Base-by-base conservation (phyloP, 23 tunicate species). In the Phallusia fumigata region DNA sequence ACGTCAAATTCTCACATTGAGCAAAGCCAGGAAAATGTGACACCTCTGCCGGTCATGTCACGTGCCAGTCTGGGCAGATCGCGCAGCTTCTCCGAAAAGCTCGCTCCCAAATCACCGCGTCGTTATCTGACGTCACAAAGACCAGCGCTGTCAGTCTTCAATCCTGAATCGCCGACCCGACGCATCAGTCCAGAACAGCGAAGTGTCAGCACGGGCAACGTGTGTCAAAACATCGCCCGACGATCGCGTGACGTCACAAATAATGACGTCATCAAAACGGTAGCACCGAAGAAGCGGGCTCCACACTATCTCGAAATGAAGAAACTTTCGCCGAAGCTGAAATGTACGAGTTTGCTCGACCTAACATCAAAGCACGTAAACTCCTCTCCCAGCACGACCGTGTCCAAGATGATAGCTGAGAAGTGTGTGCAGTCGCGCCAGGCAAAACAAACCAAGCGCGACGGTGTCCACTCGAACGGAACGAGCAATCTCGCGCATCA, bases 341-440 rank as follows among this genome's bases (percentile, higher is more conserved):
- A 83, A 35, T 88, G 84, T 26, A 83, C 75, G 30, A 88, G 93
- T 75, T 35, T 88, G 83, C 83, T 85, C 21, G 87, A 88, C 36
- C 58, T 88, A 30, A 65, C 93, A 31, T 76, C 82, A 21, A 28
- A 86, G 13, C 80, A 80, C 18, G 31, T 80, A 19, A 31, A 64
- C 75, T 51, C 40, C 8, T 31, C 49, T 36, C 22, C 53, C 3
- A 40, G 33, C 36, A 80, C 36, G 2, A 53, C 36, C 34, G 36
- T 74, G 24, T 53, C 83, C 18, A 80, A 80, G 45, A 31, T 31
- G 72, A 74, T 65, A 13, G 77, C 52, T 3, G 44, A 74, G 30
- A 74, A 79, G 33, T 50, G 78, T 31, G 69, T 58, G 69, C 33
- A 64, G 50, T 35, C 36, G 31, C 52, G 49, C 65, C 49, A 0